Evolutionary conservation across 2,797 vertebrate species (phyloP).

Genomic region (Pogonophryne albipinna): DNA sequence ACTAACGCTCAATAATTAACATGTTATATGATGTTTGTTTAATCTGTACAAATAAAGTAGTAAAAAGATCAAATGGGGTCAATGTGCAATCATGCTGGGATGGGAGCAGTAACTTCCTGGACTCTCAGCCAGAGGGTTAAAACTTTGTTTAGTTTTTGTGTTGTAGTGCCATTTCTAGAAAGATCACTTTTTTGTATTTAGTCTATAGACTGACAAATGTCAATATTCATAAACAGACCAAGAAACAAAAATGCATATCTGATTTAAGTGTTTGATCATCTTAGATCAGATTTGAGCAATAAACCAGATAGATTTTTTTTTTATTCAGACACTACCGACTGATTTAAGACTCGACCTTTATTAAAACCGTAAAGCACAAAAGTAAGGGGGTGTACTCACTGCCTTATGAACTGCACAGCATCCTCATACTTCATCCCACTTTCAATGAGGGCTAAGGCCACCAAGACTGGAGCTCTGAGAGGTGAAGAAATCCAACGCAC

Average conservation of each 20-base stretch:
- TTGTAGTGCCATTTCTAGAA: too few species aligned
- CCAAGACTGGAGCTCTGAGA: slow-evolving; percentile 95
- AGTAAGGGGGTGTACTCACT: slow-evolving; percentile 87
- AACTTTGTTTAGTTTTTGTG: too few species aligned
- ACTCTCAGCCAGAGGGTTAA: too few species aligned
- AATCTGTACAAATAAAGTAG: not conserved
- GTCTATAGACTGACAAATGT: too few species aligned
- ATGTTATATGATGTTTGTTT: not conserved
- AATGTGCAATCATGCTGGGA: not conserved
- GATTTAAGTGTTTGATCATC: not conserved
- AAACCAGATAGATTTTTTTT: not conserved
- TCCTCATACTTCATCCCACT: slow-evolving; percentile 99
- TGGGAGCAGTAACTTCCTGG: not conserved
- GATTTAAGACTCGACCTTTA: not conserved
- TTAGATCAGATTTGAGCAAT: slow-evolving; percentile 10
- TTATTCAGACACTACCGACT: not conserved
- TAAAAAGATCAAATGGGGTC: not conserved
- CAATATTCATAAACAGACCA: too few species aligned
- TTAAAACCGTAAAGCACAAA: not conserved
- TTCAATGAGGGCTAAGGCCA: slow-evolving; percentile 98
- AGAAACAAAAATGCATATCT: too few species aligned
- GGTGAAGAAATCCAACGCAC: slow-evolving; percentile 49
- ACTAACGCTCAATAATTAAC: not conserved
- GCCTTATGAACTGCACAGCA: slow-evolving; percentile 98
- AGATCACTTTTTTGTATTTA: too few species aligned